Base-by-base conservation (phyloP, 2,888 invertebrate species). In the Unio pictorum region DNA sequence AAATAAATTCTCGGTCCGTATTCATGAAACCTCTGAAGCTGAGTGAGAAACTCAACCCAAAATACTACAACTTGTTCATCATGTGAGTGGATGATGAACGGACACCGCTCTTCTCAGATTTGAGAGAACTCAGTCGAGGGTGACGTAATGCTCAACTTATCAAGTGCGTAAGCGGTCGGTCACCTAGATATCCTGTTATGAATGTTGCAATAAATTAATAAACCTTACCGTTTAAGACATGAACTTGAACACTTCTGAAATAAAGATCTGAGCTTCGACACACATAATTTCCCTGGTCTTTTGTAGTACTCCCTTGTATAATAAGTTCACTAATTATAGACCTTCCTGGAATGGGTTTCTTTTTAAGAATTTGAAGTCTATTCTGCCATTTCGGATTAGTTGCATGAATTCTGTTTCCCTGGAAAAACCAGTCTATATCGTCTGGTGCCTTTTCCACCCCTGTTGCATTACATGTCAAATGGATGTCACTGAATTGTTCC, bases 351-450 rank as follows among this genome's bases (percentile, higher is more conserved):
- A 30, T 34, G 7, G 55, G 55, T 28, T 18, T 23, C n/a, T 28
- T 54, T 54, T 57, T 54, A n/a, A 17, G 34, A 20, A 69, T 63
- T 23, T 64, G 54, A 20, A 69, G n/a, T 60, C 69, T 64, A 26
- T 68, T 68, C 18, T 56, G 34, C 69, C 69, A 69, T 30, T 23
- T 30, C n/a, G 23, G n/a, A n/a, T 55, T 59, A 18, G 54, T 54
- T 18, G 34, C 6, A 26, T 54, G 20, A 20, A 72, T 72, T 55
- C 66, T 68, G n/a, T 66, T 55, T n/a, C 72, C 68, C 26, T 68
- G 61, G 30, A 64, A 64, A 59, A 72, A 72, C 72, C 72, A 72
- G 30, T 72, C 72, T 15, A 72, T 61, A 64, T 66, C 66, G 4
- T 63, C 68, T 8, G 72, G 72, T n/a, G 72, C 66, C 15, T 66